A percentile compares a stretch with the other conserved stretches of the same genome.
Conservation (phyloP, 2,888 invertebrate species). For the Melieria picta region DNA sequence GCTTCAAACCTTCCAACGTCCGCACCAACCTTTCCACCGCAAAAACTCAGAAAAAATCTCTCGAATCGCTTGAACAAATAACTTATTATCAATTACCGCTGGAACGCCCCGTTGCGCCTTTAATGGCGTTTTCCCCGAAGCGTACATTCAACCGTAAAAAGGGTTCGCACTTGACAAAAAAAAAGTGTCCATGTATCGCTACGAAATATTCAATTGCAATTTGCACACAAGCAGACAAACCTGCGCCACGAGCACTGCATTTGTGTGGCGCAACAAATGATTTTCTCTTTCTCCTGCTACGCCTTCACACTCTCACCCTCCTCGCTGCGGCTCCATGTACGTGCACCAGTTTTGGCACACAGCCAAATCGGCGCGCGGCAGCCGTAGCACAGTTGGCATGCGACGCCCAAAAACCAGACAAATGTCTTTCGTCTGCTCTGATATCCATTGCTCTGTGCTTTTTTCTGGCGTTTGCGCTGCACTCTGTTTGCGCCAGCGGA, state of each 20-base stretch:
- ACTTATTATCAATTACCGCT: too few relatives aligned
- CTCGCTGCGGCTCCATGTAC: neutral
- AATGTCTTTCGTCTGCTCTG: constrained; percentile 28
- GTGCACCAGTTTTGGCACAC: neutral
- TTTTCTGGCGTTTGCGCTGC: neutral
- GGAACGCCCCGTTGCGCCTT: too few relatives aligned
- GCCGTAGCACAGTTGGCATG: neutral
- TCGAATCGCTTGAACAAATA: too few relatives aligned
- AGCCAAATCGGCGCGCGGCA: constrained; percentile 10
- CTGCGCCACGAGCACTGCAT: neutral
- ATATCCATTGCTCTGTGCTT: neutral
- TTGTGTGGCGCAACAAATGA: constrained; percentile 30
- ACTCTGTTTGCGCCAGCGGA: constrained; percentile 14
- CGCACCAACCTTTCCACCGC: too few relatives aligned
- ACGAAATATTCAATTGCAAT: neutral
- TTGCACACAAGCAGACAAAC: neutral
- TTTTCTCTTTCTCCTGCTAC: constrained; percentile 10
- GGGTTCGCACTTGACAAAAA: too few relatives aligned
- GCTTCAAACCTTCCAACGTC: too few relatives aligned
- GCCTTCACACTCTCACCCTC: neutral
- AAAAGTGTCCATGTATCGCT: too few relatives aligned
- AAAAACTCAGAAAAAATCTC: too few relatives aligned
- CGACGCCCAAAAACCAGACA: constrained; percentile 8
- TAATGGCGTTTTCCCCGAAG: too few relatives aligned
- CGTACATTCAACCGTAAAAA: too few relatives aligned